phyloP scores from a whole-genome alignment of 2,113 vertebrate genomes.

The Pelusios castaneus region DNA sequence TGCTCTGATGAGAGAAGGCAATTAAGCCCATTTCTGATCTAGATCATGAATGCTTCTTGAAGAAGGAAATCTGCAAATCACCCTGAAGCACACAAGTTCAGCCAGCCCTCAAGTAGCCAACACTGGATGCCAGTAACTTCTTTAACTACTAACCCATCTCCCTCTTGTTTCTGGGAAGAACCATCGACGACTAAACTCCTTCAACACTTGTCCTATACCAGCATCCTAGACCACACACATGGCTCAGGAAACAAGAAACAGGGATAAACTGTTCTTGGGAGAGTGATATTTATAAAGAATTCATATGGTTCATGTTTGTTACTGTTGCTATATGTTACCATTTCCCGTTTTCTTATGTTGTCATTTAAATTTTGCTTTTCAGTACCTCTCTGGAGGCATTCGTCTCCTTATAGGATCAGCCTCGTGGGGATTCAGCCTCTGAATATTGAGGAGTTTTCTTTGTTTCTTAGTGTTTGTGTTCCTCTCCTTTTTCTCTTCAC shows the following conservation, averaged over 20 bases:
- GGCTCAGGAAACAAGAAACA: not conserved
- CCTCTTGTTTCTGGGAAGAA: not conserved
- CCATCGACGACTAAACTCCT: not conserved
- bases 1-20: not conserved
- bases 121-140: not conserved
- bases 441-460: constrained; percentile 43
- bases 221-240: not conserved
- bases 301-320: not conserved
- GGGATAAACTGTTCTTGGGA: not conserved
- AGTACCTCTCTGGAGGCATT: constrained; percentile 21
- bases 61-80: accelerated
- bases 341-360: not conserved
- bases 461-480: constrained; percentile 45
- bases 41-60: accelerated
- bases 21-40: not conserved
- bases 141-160: not conserved
- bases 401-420: constrained; percentile 32
- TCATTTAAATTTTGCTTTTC: constrained; percentile 9
- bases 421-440: constrained; percentile 36
- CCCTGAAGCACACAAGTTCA: not conserved
- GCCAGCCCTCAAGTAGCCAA: not conserved
- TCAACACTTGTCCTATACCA: not conserved
- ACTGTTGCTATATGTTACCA: not conserved
- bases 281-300: not conserved
- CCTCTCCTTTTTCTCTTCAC: not conserved